These are phyloP conservation scores for Brachionichthys hirsutus DNA, from an alignment of 2,113 vertebrate genomes.

Conservation along the genomic window DNA sequence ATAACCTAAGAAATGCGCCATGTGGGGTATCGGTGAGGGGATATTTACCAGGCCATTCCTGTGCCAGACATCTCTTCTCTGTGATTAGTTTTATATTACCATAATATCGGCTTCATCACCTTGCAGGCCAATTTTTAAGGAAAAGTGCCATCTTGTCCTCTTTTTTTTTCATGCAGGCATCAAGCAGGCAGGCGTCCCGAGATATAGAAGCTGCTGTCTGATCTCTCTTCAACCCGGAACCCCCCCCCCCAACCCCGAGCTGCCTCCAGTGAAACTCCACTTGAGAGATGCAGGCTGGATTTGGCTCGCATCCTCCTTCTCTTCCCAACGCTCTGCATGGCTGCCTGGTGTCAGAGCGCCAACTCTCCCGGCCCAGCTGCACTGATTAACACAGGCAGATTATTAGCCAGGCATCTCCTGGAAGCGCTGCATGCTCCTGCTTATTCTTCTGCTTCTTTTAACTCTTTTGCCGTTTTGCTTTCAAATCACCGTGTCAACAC, in stretches of 20 bases:
- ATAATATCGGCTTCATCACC: slow-evolving; percentile 78
- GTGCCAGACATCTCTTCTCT: slow-evolving; percentile 65
- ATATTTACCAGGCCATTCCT: slow-evolving; percentile 37
- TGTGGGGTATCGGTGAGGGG: slow-evolving; percentile 21
- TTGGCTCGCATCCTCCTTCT: slow-evolving; percentile 72
- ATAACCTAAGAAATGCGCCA: slow-evolving; percentile 26
- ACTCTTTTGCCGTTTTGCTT: slow-evolving; percentile 59
- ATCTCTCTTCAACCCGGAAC: slow-evolving; percentile 31
- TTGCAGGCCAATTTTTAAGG: slow-evolving; percentile 71
- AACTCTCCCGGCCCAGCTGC: slow-evolving; percentile 85
- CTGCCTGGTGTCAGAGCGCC: slow-evolving; percentile 82
- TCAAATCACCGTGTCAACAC: slow-evolving; percentile 24
- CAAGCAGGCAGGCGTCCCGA: slow-evolving; percentile 44
- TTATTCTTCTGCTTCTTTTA: slow-evolving; percentile 60
- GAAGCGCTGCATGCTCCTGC: slow-evolving; percentile 79
- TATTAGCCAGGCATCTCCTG: slow-evolving; percentile 91
- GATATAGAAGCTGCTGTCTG: slow-evolving; percentile 64
- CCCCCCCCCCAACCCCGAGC: not conserved
- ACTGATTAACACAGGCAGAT: slow-evolving; percentile 86
- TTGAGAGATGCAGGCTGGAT: slow-evolving; percentile 83
- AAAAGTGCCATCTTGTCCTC: slow-evolving; percentile 62
- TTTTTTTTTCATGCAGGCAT: slow-evolving; percentile 47
- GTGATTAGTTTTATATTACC: slow-evolving; percentile 78
- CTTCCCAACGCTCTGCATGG: slow-evolving; percentile 68
- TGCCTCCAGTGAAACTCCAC: slow-evolving; percentile 49